phyloP scores from a whole-genome alignment of 2,113 vertebrate genomes.

The Sterna hirundo region DNA sequence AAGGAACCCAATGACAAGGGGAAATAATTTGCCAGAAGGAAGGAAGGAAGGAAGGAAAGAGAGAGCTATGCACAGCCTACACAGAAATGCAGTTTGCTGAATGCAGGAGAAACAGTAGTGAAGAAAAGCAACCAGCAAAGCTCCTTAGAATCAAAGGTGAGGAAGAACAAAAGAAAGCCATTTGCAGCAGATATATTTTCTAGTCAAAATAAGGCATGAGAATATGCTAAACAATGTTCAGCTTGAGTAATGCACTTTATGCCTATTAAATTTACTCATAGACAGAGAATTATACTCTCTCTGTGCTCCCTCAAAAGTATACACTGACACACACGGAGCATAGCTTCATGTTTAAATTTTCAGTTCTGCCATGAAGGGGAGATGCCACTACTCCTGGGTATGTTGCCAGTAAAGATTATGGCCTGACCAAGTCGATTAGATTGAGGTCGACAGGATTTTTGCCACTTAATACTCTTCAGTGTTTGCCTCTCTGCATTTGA shows the following conservation, averaged over 20 bases:
- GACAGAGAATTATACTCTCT: background rate
- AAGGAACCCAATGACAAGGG: fast-evolving
- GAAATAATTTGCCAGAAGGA: background rate
- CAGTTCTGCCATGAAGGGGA: background rate
- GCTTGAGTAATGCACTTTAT: background rate
- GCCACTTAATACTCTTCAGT: background rate
- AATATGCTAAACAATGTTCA: background rate
- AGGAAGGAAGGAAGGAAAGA: background rate
- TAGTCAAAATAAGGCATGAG: background rate
- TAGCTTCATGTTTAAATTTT: background rate
- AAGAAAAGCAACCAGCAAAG: background rate
- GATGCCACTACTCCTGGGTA: background rate
- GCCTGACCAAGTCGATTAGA: background rate
- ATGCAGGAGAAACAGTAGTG: background rate
- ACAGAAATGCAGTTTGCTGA: background rate
- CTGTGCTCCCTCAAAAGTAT: background rate
- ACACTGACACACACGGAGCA: background rate
- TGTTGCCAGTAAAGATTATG: background rate
- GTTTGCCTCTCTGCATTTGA: background rate
- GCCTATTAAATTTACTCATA: background rate
- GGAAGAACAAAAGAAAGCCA: background rate
- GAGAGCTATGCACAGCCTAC: no score
- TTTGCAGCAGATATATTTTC: background rate
- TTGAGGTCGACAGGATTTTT: background rate
- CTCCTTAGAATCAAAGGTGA: background rate